Evolutionary conservation across 2,113 vertebrate species (phyloP).

Genomic region (Noturus placidus): DNA sequence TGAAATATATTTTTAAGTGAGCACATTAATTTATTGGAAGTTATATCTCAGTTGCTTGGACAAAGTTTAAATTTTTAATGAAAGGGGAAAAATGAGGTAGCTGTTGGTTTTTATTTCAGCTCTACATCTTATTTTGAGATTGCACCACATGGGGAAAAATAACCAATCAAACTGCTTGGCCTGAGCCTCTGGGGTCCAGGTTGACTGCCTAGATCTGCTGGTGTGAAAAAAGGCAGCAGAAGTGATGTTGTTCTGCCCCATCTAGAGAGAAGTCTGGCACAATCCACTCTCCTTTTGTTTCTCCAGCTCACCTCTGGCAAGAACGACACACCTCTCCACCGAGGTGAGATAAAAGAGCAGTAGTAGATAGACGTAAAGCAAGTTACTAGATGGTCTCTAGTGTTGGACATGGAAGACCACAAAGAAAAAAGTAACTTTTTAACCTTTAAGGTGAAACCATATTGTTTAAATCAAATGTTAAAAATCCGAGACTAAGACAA

Average conservation of each 20-base stretch:
- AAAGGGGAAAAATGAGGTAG: not conserved
- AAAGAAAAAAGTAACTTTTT: not conserved
- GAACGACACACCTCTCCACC: slow-evolving; percentile 9
- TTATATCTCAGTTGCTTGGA: not conserved
- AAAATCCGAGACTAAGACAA: not conserved
- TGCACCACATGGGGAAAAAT: not conserved
- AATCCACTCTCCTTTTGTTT: slow-evolving; percentile 27
- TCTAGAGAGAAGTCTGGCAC: slow-evolving; percentile 23
- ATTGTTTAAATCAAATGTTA: not conserved
- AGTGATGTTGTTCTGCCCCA: slow-evolving; percentile 5
- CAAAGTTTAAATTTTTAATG: slow-evolving; percentile 1
- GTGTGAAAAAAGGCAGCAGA: slow-evolving; percentile 38
- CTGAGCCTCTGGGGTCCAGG: slow-evolving; percentile 6
- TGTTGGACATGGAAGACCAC: not conserved
- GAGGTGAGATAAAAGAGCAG: slow-evolving; percentile 31
- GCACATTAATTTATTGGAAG: not conserved
- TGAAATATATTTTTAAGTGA: not conserved
- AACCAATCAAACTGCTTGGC: not conserved
- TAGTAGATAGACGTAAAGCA: not conserved
- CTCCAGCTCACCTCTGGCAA: slow-evolving; percentile 38
- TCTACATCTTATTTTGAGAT: slow-evolving; percentile 29
- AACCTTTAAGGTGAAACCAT: not conserved
- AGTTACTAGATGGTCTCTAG: not conserved
- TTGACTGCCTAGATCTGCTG: slow-evolving; percentile 31
- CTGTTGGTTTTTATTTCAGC: slow-evolving; percentile 10